Base-by-base conservation (phyloP, 1,140 invertebrate genomes). In the Solen grandis region DNA sequence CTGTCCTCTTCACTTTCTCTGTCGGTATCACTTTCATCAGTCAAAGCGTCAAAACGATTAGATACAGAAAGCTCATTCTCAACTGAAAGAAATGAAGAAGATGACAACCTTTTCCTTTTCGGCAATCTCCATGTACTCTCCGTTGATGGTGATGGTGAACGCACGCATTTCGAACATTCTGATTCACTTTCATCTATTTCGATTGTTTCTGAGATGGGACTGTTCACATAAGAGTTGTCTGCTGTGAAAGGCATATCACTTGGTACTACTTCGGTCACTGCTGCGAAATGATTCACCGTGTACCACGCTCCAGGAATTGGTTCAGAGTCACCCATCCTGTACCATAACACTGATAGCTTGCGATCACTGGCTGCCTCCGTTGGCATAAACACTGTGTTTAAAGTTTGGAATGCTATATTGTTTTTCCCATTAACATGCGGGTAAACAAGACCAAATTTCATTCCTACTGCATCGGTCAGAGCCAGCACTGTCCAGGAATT, bases 241-340 rank as follows among this genome's bases (percentile, higher is more conserved):
- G 8, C 8, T 46, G 41, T 46, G 19, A 29, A 8, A 62, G 59
- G 16, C n/a, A 8, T 27, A 27, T n/a, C 13, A 41, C 14, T 0
- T 38, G 0, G 0, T 3, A 31, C 19, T 14, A 35, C 31, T 13
- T 69, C 66, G 4, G 46, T 52, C 22, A 69, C 46, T 2, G 66
- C 66, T 16, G 38, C 41, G 27, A 69, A 52, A 16, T 69, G 66
- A 22, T 65, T 65, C 8, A 65, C 36, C 3, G 31, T 5, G 22
- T 65, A 65, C 5, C 22, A 38, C 5, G 4, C 35, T 2, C 35
- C 62, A 10, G 31, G 33, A 2, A 5, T 3, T 36, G 62, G 62
- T 4, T 38, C 36, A 38, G 33, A 5, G 3, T 14, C 62, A 19
- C 41, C 41, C 13, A 38, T 10, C 35, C 22, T 65, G 62, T 65